Evolutionary conservation across 2,888 invertebrate species (phyloP), one percentile per base, ranked within the genome.

Genomic region (Eupithecia dodoneata): DNA sequence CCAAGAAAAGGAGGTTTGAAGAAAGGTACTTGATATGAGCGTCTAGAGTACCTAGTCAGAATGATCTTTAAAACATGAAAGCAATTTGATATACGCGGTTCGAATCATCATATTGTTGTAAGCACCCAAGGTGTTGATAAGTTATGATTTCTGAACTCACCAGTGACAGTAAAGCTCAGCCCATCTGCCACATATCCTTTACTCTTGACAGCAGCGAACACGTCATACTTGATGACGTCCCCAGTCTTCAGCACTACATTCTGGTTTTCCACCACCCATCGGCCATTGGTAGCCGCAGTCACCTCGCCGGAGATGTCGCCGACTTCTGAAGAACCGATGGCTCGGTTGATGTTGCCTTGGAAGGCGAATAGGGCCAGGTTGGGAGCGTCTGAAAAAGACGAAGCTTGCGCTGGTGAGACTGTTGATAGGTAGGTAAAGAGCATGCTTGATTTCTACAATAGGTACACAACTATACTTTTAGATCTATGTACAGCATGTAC

Each of bases 151-250:
- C 41, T 42, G n/a, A 15, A 82, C 87, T 84, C 84, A 96, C 96
- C 91, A 79, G 82, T 82, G 3, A 96, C 93, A 45, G 85, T 91
- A 85, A 89, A 96, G 3, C 81, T 86, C 45, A 90, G 85, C 5
- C 90, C 90, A 69, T 95, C 93, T 80, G 90, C 92, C 1, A 95
- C 80, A 85, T 95, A 93, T 41, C 96, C 93, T n/a, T 89, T 85
- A 13, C 90, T 88, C 65, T 96, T 89, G 9, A 95, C 87, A 67
- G 96, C 96, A 0, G 96, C 96, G 82, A 96, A 96, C 0, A 96
- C 92, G 92, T 97, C 96, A 82, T 97, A 96, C 81, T 96, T 89
- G 55, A 97, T 89, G 13, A 93, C 89, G 85, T 97, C 97, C 0
- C 95, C 96, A 1, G 93, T 84, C 75, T 92, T 92, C 42, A 97